Conservation (phyloP, 1,140 invertebrate species). For the Lordiphosa stackelbergi region DNA sequence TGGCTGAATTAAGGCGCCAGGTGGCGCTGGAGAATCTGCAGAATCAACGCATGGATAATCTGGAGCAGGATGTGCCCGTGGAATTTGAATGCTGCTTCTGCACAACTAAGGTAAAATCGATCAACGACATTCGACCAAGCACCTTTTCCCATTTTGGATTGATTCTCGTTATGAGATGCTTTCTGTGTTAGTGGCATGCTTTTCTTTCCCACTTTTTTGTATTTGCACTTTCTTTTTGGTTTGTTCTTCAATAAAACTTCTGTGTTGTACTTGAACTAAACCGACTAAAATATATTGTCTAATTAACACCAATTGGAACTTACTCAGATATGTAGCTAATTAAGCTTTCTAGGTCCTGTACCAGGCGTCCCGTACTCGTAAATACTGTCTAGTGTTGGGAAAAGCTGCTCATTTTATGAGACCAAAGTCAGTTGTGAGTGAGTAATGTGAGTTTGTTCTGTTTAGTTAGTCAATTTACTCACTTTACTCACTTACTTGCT, state of each 20-base stretch:
- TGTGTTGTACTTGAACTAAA: constrained; percentile 1
- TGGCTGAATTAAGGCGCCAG: constrained; percentile 76
- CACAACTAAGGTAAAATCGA: constrained; percentile 88
- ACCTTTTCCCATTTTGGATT: not conserved
- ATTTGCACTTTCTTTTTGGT: constrained; percentile 27
- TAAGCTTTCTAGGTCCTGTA: too few relatives aligned
- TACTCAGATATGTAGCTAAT: too few relatives aligned
- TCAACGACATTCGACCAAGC: constrained; percentile 3
- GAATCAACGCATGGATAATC: constrained; percentile 81
- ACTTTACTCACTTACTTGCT: too few relatives aligned
- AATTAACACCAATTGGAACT: constrained; percentile 21
- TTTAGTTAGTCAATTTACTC: too few relatives aligned
- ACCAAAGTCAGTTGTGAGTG: too few relatives aligned
- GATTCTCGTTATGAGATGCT: constrained; percentile 21
- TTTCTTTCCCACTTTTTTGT: constrained; percentile 25
- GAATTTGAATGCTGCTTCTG: constrained; percentile 98
- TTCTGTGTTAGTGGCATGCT: constrained; percentile 38
- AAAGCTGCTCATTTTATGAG: too few relatives aligned
- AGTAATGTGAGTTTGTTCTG: too few relatives aligned
- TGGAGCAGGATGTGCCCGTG: constrained; percentile 89
- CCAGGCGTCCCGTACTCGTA: too few relatives aligned
- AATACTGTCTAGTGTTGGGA: too few relatives aligned
- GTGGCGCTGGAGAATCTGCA: constrained; percentile 77
- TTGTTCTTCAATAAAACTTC: not conserved
- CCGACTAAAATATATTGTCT: constrained; percentile 7